Percentiles rank a stretch among this genome's conserved stretches.
Evolutionary conservation across 2,797 vertebrate genomes (phyloP).

Genomic region (Xenops minutus): DNA sequence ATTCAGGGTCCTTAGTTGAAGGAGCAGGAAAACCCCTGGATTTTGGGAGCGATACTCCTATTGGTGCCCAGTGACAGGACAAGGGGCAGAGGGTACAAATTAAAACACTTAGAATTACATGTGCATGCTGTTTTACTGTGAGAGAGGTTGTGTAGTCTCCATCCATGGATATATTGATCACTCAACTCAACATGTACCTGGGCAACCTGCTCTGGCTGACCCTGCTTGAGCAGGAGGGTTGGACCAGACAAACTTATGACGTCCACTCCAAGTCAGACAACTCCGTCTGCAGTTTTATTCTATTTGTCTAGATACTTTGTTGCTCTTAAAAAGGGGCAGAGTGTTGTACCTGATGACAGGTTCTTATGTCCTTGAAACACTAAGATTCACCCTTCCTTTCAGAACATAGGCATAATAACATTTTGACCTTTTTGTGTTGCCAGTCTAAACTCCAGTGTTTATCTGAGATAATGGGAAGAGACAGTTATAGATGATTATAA

Average conservation of each 20-base stretch:
- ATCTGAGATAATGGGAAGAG: background rate
- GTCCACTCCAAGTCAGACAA: background rate
- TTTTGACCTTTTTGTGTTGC: accelerated
- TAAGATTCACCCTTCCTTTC: background rate
- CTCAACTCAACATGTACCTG: background rate
- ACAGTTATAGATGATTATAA: background rate
- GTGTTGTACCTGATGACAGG: background rate
- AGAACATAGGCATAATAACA: background rate
- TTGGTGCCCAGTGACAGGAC: background rate
- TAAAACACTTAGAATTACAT: background rate
- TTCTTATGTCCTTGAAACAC: background rate
- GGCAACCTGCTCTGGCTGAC: background rate
- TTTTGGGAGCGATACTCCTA: background rate
- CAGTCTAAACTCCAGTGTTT: background rate
- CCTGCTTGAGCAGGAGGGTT: background rate
- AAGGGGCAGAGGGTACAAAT: background rate
- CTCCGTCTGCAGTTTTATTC: background rate
- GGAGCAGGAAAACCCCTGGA: background rate
- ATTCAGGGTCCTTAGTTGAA: background rate
- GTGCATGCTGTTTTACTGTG: background rate
- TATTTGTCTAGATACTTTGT: background rate
- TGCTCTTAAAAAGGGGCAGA: background rate
- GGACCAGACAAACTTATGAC: background rate
- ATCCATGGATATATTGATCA: background rate
- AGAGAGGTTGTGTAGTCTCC: background rate